Evolutionary conservation across 1,140 invertebrate genomes (phyloP).

Genomic region (Euglossa dilemma): DNA sequence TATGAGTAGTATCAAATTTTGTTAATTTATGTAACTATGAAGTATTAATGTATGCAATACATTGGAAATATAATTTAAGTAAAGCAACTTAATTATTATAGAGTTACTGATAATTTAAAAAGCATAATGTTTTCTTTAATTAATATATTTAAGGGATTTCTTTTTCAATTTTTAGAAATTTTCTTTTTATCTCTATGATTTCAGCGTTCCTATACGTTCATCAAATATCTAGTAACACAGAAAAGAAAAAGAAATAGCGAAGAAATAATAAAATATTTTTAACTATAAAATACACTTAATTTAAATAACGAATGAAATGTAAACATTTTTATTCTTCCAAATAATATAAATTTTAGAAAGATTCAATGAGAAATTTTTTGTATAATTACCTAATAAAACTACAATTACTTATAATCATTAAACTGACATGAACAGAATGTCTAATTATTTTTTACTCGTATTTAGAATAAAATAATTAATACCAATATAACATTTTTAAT

Average conservation of each 20-base stretch:
- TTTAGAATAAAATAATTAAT: not conserved
- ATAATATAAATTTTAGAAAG: not conserved
- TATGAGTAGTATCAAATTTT: too few relatives aligned
- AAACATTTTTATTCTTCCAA: not conserved
- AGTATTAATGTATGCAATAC: too few relatives aligned
- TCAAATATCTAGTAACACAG: not conserved
- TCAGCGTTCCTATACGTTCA: not conserved
- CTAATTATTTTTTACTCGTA: not conserved
- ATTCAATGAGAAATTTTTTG: not conserved
- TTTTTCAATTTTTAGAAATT: not conserved
- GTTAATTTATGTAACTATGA: too few relatives aligned
- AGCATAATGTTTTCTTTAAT: too few relatives aligned
- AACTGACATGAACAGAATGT: not conserved
- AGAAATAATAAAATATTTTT: not conserved
- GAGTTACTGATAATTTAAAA: not conserved
- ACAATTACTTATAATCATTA: not conserved
- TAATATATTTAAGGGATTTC: not conserved
- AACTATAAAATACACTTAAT: not conserved
- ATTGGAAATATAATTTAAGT: not conserved
- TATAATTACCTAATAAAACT: not conserved
- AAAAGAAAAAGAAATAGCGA: too few relatives aligned
- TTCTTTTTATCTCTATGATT: not conserved
- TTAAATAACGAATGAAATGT: not conserved
- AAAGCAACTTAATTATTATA: not conserved
- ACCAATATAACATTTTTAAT: slow-evolving; percentile 1